Base-by-base conservation (phyloP, 2,888 invertebrate genomes). In the Cancer borealis region DNA sequence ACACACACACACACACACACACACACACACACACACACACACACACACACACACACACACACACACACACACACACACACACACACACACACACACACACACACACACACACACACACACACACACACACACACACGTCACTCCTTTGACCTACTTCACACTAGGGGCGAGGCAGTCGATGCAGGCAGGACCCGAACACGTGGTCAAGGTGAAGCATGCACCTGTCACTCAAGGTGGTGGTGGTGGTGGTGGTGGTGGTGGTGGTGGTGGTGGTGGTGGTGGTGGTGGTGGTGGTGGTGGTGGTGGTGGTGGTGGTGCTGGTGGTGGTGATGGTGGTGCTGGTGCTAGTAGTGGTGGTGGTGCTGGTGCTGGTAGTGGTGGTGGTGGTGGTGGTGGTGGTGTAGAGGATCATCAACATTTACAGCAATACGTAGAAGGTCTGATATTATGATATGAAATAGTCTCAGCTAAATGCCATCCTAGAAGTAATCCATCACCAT, bases 1-100 rank as follows among this genome's bases (percentile, higher is more conserved):
- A 79, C 79, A n/a, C 79, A 49, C 49, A 49, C 10, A n/a, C 79
- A 79, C 79, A 79, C 79, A n/a, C 79, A 49, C 49, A 49, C 10
- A n/a, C 79, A 79, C 79, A 79, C 79, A n/a, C 79, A 49, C 49
- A 49, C 10, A n/a, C 79, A 79, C 79, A 79, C 79, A n/a, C 79
- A 49, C 49, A 49, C 10, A n/a, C 79, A 79, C 79, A 79, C 79
- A n/a, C 79, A 49, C 49, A 49, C 10, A n/a, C 79, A 79, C 79
- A 79, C 79, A n/a, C 79, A 49, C 49, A 49, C 10, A n/a, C 79
- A 79, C 79, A 79, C 79, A n/a, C 79, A 49, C 49, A 49, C 10
- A n/a, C 79, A 79, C 79, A 79, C 79, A n/a, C 79, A 49, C 49
- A 49, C 10, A n/a, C 79, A 79, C 79, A 79, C 79, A n/a, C 79